Percentiles rank a stretch among this genome's conserved stretches.
Conservation (phyloP, 2,113 vertebrate genomes). For the Benitochromis conjunctus region DNA sequence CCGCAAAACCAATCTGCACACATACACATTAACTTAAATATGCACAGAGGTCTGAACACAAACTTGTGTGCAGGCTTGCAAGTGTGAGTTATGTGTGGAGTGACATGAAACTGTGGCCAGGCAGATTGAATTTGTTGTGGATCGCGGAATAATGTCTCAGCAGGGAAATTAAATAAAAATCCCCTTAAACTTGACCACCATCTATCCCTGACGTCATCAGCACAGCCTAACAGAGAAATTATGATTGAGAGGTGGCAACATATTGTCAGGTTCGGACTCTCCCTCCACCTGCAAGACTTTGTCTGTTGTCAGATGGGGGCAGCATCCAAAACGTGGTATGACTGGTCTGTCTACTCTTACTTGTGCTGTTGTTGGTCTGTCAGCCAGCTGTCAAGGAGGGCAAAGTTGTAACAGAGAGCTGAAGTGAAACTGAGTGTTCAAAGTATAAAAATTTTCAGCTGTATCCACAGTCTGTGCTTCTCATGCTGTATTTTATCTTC, state of each 20-base stretch:
- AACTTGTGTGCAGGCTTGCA: not conserved
- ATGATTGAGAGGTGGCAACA: not conserved
- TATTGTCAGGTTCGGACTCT: not conserved
- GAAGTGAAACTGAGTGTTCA: not conserved
- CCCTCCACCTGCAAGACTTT: not conserved
- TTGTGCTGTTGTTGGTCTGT: not conserved
- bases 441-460: not conserved
- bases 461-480: not conserved
- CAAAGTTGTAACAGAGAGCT: not conserved
- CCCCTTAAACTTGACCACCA: not conserved
- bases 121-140: not conserved
- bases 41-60: not conserved
- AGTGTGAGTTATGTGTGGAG: not conserved
- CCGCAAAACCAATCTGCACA: not conserved
- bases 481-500: not conserved
- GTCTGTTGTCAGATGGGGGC: not conserved
- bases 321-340: not conserved
- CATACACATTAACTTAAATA: not conserved
- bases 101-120: not conserved
- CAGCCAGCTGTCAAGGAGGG: not conserved
- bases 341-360: not conserved
- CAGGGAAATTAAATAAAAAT: not conserved
- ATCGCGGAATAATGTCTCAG: not conserved
- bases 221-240: not conserved
- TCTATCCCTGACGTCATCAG: not conserved